Percentiles rank a stretch among this genome's conserved stretches.
phyloP scores from a whole-genome alignment of 1,140 invertebrate species.

The Tetramorium parvispinum region DNA sequence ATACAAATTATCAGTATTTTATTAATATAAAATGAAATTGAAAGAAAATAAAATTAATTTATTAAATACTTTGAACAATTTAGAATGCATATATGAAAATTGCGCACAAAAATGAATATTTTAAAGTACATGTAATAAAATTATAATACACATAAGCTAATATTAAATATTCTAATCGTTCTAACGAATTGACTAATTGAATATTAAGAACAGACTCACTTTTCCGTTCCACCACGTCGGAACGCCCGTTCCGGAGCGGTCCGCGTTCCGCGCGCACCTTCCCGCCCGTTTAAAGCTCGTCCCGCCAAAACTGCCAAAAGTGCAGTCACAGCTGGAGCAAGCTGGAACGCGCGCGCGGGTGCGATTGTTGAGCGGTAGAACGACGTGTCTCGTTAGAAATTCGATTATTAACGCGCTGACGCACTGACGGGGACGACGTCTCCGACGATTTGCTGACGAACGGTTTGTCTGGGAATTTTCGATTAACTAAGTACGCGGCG shows the following conservation, averaged over 20 bases:
- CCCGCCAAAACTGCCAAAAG: conserved; percentile 74
- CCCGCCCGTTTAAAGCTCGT: conserved; percentile 71
- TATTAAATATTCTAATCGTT: no score
- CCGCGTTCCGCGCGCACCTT: not conserved
- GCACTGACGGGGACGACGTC: not conserved
- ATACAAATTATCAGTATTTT: no score
- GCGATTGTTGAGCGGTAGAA: not conserved
- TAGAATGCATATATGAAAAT: no score
- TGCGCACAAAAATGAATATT: no score
- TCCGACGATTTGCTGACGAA: not conserved
- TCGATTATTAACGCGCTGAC: not conserved
- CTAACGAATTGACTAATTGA: no score
- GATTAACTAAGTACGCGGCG: not conserved
- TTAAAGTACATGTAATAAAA: no score
- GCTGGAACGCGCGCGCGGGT: not conserved
- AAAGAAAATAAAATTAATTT: no score
- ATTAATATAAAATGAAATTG: no score
- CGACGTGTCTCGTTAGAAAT: not conserved
- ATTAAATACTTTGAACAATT: no score
- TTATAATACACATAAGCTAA: no score
- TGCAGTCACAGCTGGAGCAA: not conserved
- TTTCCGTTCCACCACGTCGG: not conserved
- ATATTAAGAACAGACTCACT: no score
- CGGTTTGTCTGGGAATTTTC: not conserved
- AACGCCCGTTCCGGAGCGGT: not conserved